Base-by-base conservation (phyloP, 2,888 invertebrate species). In the Lutraria lutraria region DNA sequence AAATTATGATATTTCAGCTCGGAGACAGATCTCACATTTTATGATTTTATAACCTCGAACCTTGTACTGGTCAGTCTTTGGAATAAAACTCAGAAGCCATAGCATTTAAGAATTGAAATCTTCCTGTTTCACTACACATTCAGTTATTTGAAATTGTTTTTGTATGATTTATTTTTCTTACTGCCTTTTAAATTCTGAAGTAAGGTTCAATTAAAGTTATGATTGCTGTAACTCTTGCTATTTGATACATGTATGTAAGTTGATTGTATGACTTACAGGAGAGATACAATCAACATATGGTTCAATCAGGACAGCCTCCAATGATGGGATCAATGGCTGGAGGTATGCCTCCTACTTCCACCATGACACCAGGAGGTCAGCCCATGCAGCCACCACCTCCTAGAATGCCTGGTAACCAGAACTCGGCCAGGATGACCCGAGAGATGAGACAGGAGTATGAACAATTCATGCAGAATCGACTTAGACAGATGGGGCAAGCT, bases 381-480 rank as follows among this genome's bases (percentile, higher is more conserved):
- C 79, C 81, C 86, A 92, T 90, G 76, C 90, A 92, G 84, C 91
- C 92, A 13, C 92, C 92, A 25, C 87, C 90, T 0, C 88, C 92
- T 13, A 89, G 91, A 56, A 93, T 93, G 83, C 93, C 93, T 4
- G 93, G 91, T 0, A 87, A 80, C 53, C 88, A 63, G n/a, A 90
- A 86, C 63, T 88, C 93, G 19, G 92, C 86, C n/a, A 89, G 92
- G 15, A 90, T 93, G 60, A 91, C 92, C 4, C 89, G 89, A 19
- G 92, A 88, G 10, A 95, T 94, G 76, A 89, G 96, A 34, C 96
- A 96, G 92, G 96, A 96, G 90, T 96, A 96, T 92, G 96, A 96
- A 84, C 92, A 92, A 12, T 96, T 96, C 92, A 95, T 96, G 95
- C 96, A 96, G 92, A 94, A 94, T 80, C 91, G 96, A 52, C 92